Evolutionary conservation across 1,140 invertebrate species (phyloP).

Genomic region (Ostrea denselamellosa): DNA sequence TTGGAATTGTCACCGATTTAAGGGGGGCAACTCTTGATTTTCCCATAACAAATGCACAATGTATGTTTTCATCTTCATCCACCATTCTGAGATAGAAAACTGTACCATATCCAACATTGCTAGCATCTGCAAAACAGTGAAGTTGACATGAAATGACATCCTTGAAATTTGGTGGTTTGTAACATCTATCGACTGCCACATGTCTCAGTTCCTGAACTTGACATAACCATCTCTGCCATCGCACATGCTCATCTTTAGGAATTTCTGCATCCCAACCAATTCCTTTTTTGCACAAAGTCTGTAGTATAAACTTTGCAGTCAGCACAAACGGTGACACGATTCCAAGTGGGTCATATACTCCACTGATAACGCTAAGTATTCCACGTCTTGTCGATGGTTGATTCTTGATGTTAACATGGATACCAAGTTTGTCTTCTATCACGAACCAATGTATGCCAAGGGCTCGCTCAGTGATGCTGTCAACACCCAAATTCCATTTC

Average conservation of each 20-base stretch:
- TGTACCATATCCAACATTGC: constrained; percentile 54
- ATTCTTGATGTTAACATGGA: constrained; percentile 42
- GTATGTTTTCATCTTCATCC: constrained; percentile 45
- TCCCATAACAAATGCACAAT: constrained; percentile 59
- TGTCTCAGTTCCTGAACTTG: constrained; percentile 27
- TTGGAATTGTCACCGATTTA: constrained; percentile 73
- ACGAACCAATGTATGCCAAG: constrained; percentile 52
- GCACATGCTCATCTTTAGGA: neutral
- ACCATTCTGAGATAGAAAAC: constrained; percentile 53
- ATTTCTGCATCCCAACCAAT: constrained; percentile 55
- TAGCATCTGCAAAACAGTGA: constrained; percentile 61
- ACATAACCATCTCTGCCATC: constrained; percentile 52
- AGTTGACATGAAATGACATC: constrained; percentile 25
- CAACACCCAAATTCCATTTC: constrained; percentile 11
- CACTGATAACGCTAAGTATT: constrained; percentile 47
- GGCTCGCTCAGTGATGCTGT: constrained; percentile 39
- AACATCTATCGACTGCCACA: constrained; percentile 47
- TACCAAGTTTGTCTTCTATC: constrained; percentile 52
- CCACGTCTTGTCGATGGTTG: constrained; percentile 53
- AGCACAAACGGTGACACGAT: constrained; percentile 51
- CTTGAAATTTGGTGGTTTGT: constrained; percentile 49
- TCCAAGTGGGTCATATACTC: constrained; percentile 59
- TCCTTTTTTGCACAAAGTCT: constrained; percentile 47
- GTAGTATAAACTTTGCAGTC: constrained; percentile 51
- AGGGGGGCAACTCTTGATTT: constrained; percentile 74